Conservation (phyloP, 2,113 vertebrate species). For the Colinus virginianus region DNA sequence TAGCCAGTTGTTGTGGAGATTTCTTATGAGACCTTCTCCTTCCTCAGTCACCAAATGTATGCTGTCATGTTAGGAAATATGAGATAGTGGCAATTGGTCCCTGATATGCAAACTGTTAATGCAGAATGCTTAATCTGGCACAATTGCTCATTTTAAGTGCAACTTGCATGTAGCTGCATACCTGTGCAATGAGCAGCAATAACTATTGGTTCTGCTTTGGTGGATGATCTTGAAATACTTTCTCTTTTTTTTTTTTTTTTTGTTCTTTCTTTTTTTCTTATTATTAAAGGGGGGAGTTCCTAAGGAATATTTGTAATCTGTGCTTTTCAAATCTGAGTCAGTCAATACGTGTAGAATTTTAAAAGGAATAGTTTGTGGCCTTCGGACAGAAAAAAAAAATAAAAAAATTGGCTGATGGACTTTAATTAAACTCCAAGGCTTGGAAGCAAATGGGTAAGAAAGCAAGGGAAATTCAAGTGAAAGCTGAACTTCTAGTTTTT, state of each 20-base stretch:
- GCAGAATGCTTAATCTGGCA: background rate
- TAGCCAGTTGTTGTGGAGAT: background rate
- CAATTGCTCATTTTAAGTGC: background rate
- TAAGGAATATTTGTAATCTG: background rate
- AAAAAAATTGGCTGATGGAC: background rate
- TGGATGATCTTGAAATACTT: background rate
- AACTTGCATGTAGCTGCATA: background rate
- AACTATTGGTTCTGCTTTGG: background rate
- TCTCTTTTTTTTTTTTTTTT: background rate
- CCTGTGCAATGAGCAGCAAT: background rate
- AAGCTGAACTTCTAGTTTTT: constrained; percentile 26
- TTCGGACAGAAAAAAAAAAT: background rate
- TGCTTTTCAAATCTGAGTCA: background rate
- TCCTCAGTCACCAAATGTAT: background rate
- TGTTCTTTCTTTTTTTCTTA: background rate
- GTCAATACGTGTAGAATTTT: background rate
- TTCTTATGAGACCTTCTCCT: background rate
- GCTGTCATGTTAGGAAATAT: background rate
- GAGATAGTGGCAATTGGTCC: background rate
- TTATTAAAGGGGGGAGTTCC: background rate
- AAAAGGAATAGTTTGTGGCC: background rate
- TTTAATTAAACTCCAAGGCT: constrained; percentile 44
- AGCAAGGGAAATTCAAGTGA: background rate
- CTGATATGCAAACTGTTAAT: background rate
- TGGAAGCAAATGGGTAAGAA: constrained; percentile 42